Conservation (phyloP, 2,113 vertebrate genomes). For the Mesembrinibis cayennensis region DNA sequence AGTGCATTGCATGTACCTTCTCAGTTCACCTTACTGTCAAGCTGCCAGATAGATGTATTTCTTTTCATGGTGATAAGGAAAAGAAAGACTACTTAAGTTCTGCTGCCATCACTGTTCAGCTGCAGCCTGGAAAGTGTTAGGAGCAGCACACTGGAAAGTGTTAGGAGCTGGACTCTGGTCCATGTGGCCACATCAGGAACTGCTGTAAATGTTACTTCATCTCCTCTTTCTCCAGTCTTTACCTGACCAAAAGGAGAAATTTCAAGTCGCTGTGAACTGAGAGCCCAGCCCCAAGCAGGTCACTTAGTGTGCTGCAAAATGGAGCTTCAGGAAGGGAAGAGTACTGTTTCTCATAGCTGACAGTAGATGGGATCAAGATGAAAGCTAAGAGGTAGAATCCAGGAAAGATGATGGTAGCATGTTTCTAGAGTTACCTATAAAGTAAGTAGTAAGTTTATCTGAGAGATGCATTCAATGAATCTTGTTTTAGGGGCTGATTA, state of each 20-base stretch:
- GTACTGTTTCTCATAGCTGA: not conserved
- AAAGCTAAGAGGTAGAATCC: not conserved
- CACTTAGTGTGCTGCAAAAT: not conserved
- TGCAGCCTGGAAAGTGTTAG: not conserved
- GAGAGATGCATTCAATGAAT: not conserved
- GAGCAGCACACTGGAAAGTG: not conserved
- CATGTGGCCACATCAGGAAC: not conserved
- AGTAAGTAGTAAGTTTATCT: not conserved
- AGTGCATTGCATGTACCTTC: not conserved
- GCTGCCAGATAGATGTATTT: not conserved
- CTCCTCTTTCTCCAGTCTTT: not conserved
- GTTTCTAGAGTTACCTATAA: not conserved
- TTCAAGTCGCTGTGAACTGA: not conserved
- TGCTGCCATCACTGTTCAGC: not conserved
- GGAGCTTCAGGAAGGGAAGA: not conserved
- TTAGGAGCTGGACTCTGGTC: not conserved
- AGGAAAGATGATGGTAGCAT: accelerated
- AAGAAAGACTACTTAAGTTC: not conserved
- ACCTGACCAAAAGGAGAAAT: not conserved
- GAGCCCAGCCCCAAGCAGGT: not conserved
- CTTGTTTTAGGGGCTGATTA: not conserved
- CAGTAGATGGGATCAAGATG: not conserved
- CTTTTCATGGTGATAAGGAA: accelerated
- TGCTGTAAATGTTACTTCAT: not conserved
- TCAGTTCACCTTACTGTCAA: not conserved